Conservation (phyloP, 2,113 vertebrate genomes). For the Macroglossus sobrinus region DNA sequence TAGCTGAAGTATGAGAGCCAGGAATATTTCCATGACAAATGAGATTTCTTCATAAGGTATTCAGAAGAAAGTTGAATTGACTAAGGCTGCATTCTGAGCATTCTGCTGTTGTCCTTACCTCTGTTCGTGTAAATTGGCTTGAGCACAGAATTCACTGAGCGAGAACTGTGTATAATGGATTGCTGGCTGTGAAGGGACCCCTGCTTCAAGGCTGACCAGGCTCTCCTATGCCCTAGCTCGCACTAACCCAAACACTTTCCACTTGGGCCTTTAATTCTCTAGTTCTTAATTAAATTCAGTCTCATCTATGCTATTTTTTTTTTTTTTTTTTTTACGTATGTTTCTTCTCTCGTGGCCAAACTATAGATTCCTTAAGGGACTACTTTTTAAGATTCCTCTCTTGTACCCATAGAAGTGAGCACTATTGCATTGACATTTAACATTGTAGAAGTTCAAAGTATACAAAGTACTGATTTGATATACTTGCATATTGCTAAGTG, state of each 20-base stretch:
- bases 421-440: not conserved
- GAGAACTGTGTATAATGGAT: too few species aligned
- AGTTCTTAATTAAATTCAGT: not conserved
- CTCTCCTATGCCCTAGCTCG: not conserved
- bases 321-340: not conserved
- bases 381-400: not conserved
- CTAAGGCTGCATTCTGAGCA: not conserved
- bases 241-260: not conserved
- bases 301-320: not conserved
- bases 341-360: not conserved
- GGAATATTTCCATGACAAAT: not conserved
- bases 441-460: not conserved
- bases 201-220: not conserved
- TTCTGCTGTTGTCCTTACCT: not conserved
- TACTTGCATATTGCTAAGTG: not conserved
- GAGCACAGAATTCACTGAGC: not conserved
- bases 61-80: not conserved
- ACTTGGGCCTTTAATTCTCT: not conserved
- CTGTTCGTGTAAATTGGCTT: not conserved
- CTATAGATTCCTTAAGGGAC: not conserved
- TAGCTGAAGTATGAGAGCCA: not conserved
- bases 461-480: not conserved
- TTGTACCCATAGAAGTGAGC: not conserved
- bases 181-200: not conserved
- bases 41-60: not conserved